phyloP scores from a whole-genome alignment of 2,797 vertebrate genomes.

The Mycteria americana region DNA sequence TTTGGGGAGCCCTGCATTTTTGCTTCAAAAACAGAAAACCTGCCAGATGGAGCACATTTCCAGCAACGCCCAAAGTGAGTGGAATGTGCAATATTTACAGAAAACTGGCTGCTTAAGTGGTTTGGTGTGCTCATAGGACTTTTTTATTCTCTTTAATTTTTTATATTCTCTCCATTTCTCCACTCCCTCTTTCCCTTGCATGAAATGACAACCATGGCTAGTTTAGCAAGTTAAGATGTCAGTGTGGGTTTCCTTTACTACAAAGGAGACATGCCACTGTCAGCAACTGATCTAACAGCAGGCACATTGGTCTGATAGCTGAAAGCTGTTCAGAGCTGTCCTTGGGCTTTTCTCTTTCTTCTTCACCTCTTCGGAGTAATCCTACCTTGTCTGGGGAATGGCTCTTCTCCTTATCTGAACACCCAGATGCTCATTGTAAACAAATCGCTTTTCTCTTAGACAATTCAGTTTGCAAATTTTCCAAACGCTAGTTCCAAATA shows the following conservation, averaged over 20 bases:
- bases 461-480: neutral
- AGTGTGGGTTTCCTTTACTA: neutral
- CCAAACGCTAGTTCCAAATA: neutral
- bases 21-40: neutral
- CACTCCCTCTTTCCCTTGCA: neutral
- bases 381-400: neutral
- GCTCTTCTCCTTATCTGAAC: neutral
- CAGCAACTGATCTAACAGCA: constrained; percentile 3
- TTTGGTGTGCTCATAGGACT: neutral
- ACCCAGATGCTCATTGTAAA: neutral
- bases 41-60: neutral
- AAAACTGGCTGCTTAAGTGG: neutral
- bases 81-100: neutral
- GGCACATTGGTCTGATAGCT: neutral
- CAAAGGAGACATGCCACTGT: neutral
- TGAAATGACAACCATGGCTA: neutral
- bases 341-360: neutral
- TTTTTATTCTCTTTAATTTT: neutral
- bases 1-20: neutral
- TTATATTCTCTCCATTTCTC: neutral
- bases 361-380: neutral
- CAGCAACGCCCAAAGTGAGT: neutral
- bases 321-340: constrained; percentile 21
- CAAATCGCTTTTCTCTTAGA: neutral
- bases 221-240: constrained; percentile 35